These are phyloP conservation scores for Gadopsis marmoratus DNA, from an alignment of 2,797 vertebrate species.

Conservation along the genomic window DNA sequence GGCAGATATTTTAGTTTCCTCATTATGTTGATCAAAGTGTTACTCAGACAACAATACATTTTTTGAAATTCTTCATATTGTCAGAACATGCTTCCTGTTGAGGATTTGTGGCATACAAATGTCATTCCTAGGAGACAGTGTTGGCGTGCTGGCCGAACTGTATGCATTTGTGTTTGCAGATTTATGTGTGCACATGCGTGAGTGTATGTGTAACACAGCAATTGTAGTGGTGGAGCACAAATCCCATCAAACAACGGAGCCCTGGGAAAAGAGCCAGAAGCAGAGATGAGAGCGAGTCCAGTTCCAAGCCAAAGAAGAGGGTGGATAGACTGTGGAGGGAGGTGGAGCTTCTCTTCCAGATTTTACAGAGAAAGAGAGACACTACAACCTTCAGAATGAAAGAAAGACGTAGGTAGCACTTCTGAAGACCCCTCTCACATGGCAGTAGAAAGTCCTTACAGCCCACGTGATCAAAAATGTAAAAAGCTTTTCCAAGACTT, in stretches of 20 bases:
- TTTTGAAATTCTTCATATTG: background rate
- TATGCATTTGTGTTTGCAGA: conserved; percentile 36
- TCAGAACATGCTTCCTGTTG: background rate
- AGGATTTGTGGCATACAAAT: background rate
- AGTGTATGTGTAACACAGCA: conserved; percentile 60
- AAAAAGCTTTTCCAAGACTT: conserved; percentile 65
- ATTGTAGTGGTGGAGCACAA: conserved; percentile 78
- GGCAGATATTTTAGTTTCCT: background rate
- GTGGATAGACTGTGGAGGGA: conserved; percentile 43
- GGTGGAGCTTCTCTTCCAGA: conserved; percentile 48
- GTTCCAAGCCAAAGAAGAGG: conserved; percentile 69
- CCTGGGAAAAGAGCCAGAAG: conserved; percentile 81
- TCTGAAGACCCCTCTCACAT: conserved; percentile 57
- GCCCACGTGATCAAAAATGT: conserved; percentile 70
- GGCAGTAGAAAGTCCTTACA: conserved; percentile 59
- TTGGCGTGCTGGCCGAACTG: conserved; percentile 17
- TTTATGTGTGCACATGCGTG: conserved; percentile 40
- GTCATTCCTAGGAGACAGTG: background rate
- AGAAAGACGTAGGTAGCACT: conserved; percentile 58
- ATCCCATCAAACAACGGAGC: conserved; percentile 84
- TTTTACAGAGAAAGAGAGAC: conserved; percentile 45
- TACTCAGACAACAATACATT: background rate
- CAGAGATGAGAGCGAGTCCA: conserved; percentile 80
- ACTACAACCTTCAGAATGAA: conserved; percentile 48
- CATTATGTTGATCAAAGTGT: background rate